Evolutionary conservation across 1,140 invertebrate genomes (phyloP).

Genomic region (Panagrolaimus sp.): DNA sequence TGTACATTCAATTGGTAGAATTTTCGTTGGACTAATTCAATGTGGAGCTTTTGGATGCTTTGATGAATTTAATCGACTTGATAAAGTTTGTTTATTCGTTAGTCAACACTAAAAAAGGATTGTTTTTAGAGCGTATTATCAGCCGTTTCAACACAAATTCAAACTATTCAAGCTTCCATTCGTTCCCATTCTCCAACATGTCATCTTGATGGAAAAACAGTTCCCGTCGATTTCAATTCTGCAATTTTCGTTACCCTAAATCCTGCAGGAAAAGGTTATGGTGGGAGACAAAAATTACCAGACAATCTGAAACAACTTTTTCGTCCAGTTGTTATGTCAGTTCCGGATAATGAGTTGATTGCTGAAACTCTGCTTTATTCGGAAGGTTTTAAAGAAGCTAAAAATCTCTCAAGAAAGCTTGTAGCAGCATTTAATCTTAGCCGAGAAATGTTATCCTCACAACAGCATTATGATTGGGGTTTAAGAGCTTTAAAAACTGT

Average conservation of each 20-base stretch:
- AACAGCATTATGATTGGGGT: conserved; percentile 96
- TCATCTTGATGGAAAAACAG: conserved; percentile 25
- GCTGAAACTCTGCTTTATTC: conserved; percentile 99
- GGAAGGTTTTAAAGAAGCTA: conserved; percentile 93
- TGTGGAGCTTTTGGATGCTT: conserved; percentile 99
- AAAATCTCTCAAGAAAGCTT: conserved; percentile 93
- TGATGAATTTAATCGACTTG: conserved; percentile 97
- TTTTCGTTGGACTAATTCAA: conserved; percentile 90
- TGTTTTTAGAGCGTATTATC: conserved; percentile 67
- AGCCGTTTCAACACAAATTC: conserved; percentile 95
- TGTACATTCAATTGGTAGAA: conserved; percentile 72
- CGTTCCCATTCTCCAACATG: conserved; percentile 28
- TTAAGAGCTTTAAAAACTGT: conserved; percentile 92
- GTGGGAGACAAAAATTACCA: conserved; percentile 91
- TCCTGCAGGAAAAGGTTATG: conserved; percentile 76
- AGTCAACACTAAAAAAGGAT: no score
- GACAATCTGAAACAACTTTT: conserved; percentile 98
- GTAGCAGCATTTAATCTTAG: conserved; percentile 92
- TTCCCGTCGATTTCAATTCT: conserved; percentile 82
- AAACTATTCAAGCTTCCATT: conserved; percentile 95
- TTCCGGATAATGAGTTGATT: conserved; percentile 91
- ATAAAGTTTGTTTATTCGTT: conserved; percentile 74
- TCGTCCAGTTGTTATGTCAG: conserved; percentile 94
- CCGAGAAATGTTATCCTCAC: conserved; percentile 93
- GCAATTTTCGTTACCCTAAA: conserved; percentile 99